A percentile compares a stretch with the other conserved stretches of the same genome.
phyloP scores from a whole-genome alignment of 2,113 vertebrate species.

The Nothoprocta pentlandii region DNA sequence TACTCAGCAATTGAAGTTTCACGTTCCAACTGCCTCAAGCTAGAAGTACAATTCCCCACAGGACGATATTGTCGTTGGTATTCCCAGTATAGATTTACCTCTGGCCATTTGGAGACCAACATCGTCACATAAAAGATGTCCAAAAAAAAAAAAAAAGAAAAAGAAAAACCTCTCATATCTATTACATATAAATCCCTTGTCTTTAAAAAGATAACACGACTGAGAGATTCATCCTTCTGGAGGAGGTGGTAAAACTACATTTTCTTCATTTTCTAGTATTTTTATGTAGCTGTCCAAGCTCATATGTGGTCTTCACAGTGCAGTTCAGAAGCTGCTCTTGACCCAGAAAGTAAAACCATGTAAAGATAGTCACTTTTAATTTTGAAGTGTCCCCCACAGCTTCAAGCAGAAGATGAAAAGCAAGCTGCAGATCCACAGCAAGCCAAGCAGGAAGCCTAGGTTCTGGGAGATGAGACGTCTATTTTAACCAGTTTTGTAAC shows the following conservation, averaged over 20 bases:
- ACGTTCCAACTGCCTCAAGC: background rate
- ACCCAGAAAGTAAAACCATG: no score
- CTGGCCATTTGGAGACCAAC: background rate
- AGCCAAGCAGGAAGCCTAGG: no score
- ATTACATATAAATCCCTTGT: background rate
- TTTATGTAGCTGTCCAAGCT: background rate
- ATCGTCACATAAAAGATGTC: background rate
- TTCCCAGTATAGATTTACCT: background rate
- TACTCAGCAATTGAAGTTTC: background rate
- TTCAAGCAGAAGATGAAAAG: background rate
- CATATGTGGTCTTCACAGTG: rapidly evolving
- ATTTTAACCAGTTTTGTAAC: no score
- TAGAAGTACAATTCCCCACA: background rate
- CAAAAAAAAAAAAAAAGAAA: background rate
- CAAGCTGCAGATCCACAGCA: background rate
- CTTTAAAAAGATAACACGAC: rapidly evolving
- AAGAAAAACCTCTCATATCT: background rate
- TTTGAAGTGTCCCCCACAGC: no score
- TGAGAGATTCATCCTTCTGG: background rate
- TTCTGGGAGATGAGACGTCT: no score
- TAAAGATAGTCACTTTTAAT: no score
- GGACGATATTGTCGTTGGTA: background rate
- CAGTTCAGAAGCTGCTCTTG: background rate
- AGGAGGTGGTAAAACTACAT: background rate
- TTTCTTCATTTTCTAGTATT: background rate